Percentiles rank a stretch among this genome's conserved stretches.
phyloP scores from a whole-genome alignment of 2,888 invertebrate genomes.

The Axea sp. region DNA sequence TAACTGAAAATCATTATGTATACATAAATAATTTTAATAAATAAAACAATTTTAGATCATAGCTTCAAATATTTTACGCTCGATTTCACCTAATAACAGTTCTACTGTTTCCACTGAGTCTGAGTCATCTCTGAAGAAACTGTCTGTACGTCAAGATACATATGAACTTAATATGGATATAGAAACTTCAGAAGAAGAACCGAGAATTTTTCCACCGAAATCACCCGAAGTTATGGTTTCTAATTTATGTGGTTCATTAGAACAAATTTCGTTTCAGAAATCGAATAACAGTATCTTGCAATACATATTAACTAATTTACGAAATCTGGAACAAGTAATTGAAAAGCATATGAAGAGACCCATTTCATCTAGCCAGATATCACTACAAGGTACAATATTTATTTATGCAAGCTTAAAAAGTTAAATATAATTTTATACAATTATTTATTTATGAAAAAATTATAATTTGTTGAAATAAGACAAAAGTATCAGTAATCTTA shows the following conservation, averaged over 20 bases:
- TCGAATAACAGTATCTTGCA: constrained; percentile 62
- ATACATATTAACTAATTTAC: constrained; percentile 63
- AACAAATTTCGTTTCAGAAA: constrained; percentile 67
- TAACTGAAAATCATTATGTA: no score
- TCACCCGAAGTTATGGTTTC: constrained; percentile 64
- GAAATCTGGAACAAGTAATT: constrained; percentile 65
- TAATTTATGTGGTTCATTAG: constrained; percentile 67
- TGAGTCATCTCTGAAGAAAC: constrained; percentile 5
- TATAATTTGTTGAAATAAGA: no score
- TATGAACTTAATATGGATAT: constrained; percentile 54
- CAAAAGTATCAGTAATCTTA: no score
- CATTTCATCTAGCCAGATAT: constrained; percentile 37
- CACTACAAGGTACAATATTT: constrained; percentile 42
- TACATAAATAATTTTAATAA: no score
- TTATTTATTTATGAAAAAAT: background rate
- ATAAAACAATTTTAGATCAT: no score
- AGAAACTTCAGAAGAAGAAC: constrained; percentile 64
- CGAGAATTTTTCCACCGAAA: constrained; percentile 67
- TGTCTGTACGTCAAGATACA: constrained; percentile 63
- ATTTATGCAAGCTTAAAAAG: no score
- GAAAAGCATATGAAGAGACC: constrained; percentile 55
- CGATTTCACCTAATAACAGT: constrained; percentile 16
- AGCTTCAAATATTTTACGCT: background rate
- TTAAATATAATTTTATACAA: no score
- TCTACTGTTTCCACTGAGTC: background rate